Evolutionary conservation across 2,113 vertebrate species (phyloP).

Genomic region (Psephotus haematonotus): DNA sequence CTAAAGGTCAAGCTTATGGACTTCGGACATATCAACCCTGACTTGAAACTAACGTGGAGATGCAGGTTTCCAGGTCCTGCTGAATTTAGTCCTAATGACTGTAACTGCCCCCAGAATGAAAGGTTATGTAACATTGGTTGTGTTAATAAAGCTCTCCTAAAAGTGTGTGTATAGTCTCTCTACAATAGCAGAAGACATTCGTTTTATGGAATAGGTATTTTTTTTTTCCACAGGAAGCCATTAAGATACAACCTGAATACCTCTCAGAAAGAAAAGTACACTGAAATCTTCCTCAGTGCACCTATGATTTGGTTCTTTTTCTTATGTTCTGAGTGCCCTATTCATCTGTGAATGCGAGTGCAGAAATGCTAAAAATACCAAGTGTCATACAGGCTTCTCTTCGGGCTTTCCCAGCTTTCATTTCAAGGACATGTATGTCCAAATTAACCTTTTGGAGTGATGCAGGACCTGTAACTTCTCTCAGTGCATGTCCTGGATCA

Average conservation of each 20-base stretch:
- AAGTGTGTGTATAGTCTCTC: neutral
- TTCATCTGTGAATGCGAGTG: neutral
- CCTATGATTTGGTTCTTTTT: neutral
- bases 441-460: neutral
- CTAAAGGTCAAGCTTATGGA: neutral
- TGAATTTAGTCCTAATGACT: neutral
- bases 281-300: neutral
- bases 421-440: neutral
- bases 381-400: neutral
- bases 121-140: neutral
- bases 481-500: neutral
- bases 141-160: neutral
- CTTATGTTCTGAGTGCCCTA: neutral
- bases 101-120: neutral
- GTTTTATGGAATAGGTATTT: neutral
- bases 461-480: neutral
- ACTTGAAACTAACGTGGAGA: accelerated
- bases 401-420: neutral
- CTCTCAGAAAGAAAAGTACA: neutral
- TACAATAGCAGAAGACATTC: neutral
- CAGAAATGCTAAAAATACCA: neutral
- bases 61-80: neutral
- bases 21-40: neutral
- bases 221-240: neutral
- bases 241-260: neutral